Evolutionary conservation across 2,113 vertebrate species (phyloP).

Genomic region (Donacobius atricapilla): DNA sequence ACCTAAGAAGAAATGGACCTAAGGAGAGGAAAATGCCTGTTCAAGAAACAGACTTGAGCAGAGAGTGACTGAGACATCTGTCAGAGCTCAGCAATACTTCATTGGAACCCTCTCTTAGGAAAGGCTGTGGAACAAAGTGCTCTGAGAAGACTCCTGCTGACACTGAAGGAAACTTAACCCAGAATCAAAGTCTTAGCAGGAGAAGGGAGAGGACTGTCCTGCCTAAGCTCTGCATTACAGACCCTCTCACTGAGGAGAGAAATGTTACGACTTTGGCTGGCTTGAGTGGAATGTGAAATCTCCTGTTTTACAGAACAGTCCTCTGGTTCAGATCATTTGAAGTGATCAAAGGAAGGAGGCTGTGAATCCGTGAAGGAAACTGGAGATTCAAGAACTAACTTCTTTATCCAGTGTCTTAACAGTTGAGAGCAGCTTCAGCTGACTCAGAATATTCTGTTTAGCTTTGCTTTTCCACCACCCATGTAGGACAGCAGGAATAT

Average conservation of each 20-base stretch:
- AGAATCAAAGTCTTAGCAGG: not conserved
- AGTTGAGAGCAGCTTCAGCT: not conserved
- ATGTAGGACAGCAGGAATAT: conserved; percentile 20
- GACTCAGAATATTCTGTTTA: not conserved
- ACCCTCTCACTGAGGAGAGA: not conserved
- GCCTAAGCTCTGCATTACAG: not conserved
- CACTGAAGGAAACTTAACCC: not conserved
- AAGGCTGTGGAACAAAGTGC: not conserved
- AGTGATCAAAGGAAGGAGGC: not conserved
- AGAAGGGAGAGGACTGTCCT: not conserved
- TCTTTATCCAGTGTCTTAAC: not conserved
- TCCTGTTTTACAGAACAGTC: not conserved
- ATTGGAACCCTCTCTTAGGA: not conserved
- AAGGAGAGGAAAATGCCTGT: not conserved
- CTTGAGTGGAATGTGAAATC: not conserved
- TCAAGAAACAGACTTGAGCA: not conserved
- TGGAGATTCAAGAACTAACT: not conserved
- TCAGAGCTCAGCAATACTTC: not conserved
- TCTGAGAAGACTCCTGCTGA: not conserved
- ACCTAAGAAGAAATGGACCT: not conserved
- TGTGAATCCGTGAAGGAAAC: not conserved
- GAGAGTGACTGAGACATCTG: not conserved
- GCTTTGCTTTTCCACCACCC: conserved; percentile 18
- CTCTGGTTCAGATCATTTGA: not conserved
- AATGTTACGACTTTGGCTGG: not conserved